phyloP scores from a whole-genome alignment of 1,140 invertebrate species.

The Adoxophyes honmai region DNA sequence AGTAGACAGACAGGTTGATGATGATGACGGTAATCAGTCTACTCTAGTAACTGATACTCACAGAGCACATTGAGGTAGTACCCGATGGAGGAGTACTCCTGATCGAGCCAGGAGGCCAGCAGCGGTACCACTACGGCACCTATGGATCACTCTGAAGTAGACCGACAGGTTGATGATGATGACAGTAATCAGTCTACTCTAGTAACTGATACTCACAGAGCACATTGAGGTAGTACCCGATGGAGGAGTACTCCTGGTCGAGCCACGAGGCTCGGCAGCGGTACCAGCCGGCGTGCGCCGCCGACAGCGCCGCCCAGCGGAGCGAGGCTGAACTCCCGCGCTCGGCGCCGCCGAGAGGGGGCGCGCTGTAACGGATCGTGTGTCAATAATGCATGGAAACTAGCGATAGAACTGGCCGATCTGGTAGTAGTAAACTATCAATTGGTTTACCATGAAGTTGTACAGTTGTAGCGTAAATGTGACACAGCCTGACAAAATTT shows the following conservation, averaged over 20 bases:
- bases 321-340: constrained; percentile 83
- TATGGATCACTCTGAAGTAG: too few species aligned
- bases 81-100: constrained; percentile 91
- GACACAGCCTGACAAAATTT: too few species aligned
- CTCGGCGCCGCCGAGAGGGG: constrained; percentile 79
- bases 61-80: constrained; percentile 92
- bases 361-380: constrained; percentile 28
- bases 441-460: too few species aligned
- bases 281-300: constrained; percentile 92
- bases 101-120: constrained; percentile 89
- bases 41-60: too few species aligned
- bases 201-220: constrained; percentile 85
- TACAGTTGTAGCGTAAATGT: too few species aligned
- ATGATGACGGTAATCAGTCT: too few species aligned
- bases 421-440: too few species aligned
- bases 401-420: too few species aligned
- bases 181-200: too few species aligned
- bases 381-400: too few species aligned
- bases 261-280: constrained; percentile 90
- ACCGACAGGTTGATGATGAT: too few species aligned
- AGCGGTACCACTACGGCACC: constrained; percentile 97
- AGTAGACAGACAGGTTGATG: too few species aligned
- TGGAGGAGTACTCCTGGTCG: constrained; percentile 89
- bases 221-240: constrained; percentile 93
- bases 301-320: constrained; percentile 87